These are phyloP conservation scores for Eupleurogrammus muticus DNA, from an alignment of 2,797 vertebrate genomes.

Conservation along the genomic window DNA sequence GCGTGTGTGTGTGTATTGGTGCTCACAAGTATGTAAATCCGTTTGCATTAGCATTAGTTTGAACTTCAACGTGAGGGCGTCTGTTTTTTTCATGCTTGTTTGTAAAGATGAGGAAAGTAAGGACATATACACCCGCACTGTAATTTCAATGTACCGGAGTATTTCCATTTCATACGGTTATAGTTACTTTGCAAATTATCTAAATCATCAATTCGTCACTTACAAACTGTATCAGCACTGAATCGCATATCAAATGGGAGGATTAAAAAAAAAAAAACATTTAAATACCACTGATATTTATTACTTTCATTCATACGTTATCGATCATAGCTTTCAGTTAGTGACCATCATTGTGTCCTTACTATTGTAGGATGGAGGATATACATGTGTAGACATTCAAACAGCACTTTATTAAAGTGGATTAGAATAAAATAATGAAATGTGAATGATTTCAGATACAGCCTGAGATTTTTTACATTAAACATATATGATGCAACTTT, in stretches of 20 bases:
- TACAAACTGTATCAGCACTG: not conserved
- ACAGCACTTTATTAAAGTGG: too few relatives aligned
- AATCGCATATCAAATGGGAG: not conserved
- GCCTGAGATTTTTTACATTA: too few relatives aligned
- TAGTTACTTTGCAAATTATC: not conserved
- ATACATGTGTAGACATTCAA: too few relatives aligned
- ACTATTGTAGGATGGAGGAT: too few relatives aligned
- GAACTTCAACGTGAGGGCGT: slow-evolving; percentile 15
- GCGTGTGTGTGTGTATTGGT: slow-evolving; percentile 17
- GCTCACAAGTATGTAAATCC: slow-evolving; percentile 47
- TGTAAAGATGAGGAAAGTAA: not conserved
- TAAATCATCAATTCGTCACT: not conserved
- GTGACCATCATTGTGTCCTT: not conserved
- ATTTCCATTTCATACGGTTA: slow-evolving; percentile 1
- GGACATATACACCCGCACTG: not conserved
- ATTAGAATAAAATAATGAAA: too few relatives aligned
- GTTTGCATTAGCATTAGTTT: slow-evolving; percentile 43
- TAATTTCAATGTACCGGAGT: not conserved
- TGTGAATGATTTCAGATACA: too few relatives aligned
- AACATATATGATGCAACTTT: not conserved
- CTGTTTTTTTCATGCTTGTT: slow-evolving; percentile 8
- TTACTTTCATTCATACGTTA: too few relatives aligned
- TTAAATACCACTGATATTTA: too few relatives aligned
- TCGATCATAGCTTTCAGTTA: not conserved
- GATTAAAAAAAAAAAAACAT: not conserved